These are phyloP conservation scores for Melanotus villosus DNA, from an alignment of 2,888 invertebrate species.

Conservation along the genomic window DNA sequence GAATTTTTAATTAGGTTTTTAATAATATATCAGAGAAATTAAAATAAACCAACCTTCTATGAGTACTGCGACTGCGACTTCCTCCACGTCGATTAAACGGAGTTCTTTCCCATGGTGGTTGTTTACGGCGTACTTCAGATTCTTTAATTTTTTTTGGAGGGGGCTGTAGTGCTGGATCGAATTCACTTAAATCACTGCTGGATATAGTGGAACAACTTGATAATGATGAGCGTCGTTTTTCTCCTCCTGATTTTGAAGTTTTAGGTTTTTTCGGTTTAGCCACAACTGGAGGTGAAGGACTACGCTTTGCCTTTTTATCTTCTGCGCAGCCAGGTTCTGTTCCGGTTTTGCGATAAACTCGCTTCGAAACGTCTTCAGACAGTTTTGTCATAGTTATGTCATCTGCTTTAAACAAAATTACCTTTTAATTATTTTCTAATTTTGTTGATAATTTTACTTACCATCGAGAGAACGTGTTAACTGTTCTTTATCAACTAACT, in stretches of 20 bases:
- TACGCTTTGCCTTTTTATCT: constrained; percentile 56
- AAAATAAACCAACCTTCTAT: constrained; percentile 20
- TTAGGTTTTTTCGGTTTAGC: constrained; percentile 65
- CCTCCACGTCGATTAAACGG: constrained; percentile 13
- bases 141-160: constrained; percentile 21
- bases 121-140: not conserved
- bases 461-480: constrained; percentile 61
- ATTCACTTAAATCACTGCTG: constrained; percentile 65
- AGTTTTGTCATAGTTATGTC: constrained; percentile 34
- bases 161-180: constrained; percentile 45
- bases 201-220: constrained; percentile 72
- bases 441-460: constrained; percentile 38
- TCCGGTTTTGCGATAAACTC: constrained; percentile 51
- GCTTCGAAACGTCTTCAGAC: constrained; percentile 47
- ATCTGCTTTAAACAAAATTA: no score
- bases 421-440: no score
- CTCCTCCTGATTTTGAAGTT: constrained; percentile 53
- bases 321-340: constrained; percentile 38
- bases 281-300: constrained; percentile 73
- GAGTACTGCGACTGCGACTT: constrained; percentile 34
- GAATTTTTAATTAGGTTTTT: no score
- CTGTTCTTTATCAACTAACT: constrained; percentile 68
- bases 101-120: not conserved
- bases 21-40: no score
- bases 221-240: constrained; percentile 69